Evolutionary conservation across 2,888 invertebrate genomes (phyloP).

Genomic region (Leucoma salicis): DNA sequence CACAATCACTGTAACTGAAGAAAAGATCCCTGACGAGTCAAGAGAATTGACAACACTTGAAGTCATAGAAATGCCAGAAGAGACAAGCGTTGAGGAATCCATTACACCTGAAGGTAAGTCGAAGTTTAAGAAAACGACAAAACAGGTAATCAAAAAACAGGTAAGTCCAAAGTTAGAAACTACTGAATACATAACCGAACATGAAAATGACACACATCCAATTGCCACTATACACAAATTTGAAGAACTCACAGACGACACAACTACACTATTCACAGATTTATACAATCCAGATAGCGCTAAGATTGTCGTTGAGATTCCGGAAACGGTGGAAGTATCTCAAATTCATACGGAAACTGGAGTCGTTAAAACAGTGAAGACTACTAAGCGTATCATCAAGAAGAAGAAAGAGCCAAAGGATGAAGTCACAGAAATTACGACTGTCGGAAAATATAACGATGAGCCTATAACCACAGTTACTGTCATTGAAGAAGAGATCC

Average conservation of each 20-base stretch:
- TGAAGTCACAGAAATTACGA: conserved; percentile 9
- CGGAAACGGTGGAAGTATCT: conserved; percentile 6
- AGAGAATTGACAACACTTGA: conserved; percentile 31
- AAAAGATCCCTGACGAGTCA: conserved; percentile 33
- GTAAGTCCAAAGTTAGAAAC: conserved; percentile 39
- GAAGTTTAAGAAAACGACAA: conserved; percentile 45
- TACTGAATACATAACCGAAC: conserved; percentile 26
- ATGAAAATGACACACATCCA: conserved; percentile 32
- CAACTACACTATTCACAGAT: conserved; percentile 19
- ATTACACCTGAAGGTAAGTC: conserved; percentile 42
- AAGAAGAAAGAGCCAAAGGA: conserved; percentile 7
- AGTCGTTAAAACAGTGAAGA: conserved; percentile 6
- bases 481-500: conserved; percentile 6
- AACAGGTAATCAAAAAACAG: conserved; percentile 43
- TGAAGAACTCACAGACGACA: conserved; percentile 34
- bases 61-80: conserved; percentile 48
- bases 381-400: conserved; percentile 8
- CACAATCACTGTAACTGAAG: conserved; percentile 16
- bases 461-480: conserved; percentile 13
- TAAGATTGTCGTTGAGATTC: conserved; percentile 1
- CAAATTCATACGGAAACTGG: conserved; percentile 7
- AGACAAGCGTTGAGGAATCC: conserved; percentile 44
- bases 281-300: conserved; percentile 8
- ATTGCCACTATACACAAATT: conserved; percentile 41
- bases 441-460: conserved; percentile 7